phyloP scores from a whole-genome alignment of 2,797 vertebrate species.

The Etheostoma nigrum region DNA sequence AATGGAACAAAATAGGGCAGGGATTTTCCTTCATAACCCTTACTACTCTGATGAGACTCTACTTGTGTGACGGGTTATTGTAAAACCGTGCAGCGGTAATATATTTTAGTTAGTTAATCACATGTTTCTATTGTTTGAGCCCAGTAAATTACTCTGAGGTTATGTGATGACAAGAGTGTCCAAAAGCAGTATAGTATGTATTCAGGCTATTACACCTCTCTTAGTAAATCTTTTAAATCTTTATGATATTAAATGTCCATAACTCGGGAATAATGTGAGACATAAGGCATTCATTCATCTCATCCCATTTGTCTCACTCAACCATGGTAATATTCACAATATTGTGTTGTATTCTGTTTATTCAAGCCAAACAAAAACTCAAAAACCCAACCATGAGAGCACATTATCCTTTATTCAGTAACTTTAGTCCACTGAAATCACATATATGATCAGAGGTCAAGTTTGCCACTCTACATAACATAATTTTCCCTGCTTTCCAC shows the following conservation, averaged over 20 bases:
- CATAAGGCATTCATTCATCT: slow-evolving; percentile 11
- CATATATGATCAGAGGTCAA: slow-evolving; percentile 29
- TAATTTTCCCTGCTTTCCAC: neutral
- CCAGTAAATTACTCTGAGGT: neutral
- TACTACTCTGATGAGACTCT: neutral
- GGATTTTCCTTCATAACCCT: neutral
- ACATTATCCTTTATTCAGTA: slow-evolving; percentile 39
- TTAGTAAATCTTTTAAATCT: neutral
- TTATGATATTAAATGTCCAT: neutral
- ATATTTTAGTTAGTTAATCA: slow-evolving; percentile 6
- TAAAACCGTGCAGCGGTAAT: neutral
- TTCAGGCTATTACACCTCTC: neutral
- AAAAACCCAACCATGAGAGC: slow-evolving; percentile 20
- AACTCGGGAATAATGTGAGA: slow-evolving; percentile 13
- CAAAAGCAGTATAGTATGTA: neutral
- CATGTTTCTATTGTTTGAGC: neutral
- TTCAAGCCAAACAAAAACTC: slow-evolving; percentile 26
- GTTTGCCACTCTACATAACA: slow-evolving; percentile 22
- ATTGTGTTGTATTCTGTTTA: slow-evolving; percentile 40
- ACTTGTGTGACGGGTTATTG: neutral
- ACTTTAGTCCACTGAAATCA: slow-evolving; percentile 17
- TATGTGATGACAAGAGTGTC: neutral
- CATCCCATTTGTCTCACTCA: slow-evolving; percentile 33
- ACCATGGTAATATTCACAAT: slow-evolving; percentile 51
- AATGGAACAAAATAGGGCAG: neutral